Conservation (phyloP, 2,888 invertebrate genomes). For the Leucophenga maculata region DNA sequence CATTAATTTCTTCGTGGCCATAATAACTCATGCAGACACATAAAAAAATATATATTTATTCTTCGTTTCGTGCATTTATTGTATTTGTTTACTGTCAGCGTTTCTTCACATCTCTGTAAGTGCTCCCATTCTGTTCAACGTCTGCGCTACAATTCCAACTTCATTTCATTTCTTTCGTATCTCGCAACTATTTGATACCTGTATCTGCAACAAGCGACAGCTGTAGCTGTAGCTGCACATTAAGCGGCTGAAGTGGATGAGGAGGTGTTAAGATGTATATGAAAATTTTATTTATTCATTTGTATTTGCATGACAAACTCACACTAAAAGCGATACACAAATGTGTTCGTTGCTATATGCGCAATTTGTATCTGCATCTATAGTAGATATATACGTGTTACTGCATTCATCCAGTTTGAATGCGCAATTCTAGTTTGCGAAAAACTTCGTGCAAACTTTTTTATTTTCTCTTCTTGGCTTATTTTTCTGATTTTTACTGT, state of each 20-base stretch:
- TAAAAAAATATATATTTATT: too few species aligned
- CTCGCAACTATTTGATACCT: neutral
- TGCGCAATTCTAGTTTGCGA: slow-evolving; percentile 56
- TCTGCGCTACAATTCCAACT: slow-evolving; percentile 40
- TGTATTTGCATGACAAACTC: slow-evolving; percentile 56
- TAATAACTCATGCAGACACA: slow-evolving; percentile 32
- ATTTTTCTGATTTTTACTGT: neutral
- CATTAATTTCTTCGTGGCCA: slow-evolving; percentile 27
- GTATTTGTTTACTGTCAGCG: slow-evolving; percentile 36
- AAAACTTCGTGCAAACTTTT: slow-evolving; percentile 10
- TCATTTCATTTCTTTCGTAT: slow-evolving; percentile 28
- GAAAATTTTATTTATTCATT: slow-evolving; percentile 66
- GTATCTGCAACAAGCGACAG: slow-evolving; percentile 19
- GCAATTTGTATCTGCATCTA: slow-evolving; percentile 33
- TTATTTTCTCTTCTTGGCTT: neutral
- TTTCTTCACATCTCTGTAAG: slow-evolving; percentile 41
- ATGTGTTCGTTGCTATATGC: slow-evolving; percentile 18
- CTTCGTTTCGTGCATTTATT: slow-evolving; percentile 51
- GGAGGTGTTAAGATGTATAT: slow-evolving; percentile 61
- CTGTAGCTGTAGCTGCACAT: too few species aligned
- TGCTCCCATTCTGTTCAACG: neutral
- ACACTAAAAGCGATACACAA: neutral
- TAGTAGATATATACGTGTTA: neutral
- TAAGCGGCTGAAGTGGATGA: slow-evolving; percentile 46
- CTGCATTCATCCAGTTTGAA: slow-evolving; percentile 53